Percentiles rank a stretch among this genome's conserved stretches.
phyloP scores from a whole-genome alignment of 1,140 invertebrate genomes.

The Trachelipus rathkii region DNA sequence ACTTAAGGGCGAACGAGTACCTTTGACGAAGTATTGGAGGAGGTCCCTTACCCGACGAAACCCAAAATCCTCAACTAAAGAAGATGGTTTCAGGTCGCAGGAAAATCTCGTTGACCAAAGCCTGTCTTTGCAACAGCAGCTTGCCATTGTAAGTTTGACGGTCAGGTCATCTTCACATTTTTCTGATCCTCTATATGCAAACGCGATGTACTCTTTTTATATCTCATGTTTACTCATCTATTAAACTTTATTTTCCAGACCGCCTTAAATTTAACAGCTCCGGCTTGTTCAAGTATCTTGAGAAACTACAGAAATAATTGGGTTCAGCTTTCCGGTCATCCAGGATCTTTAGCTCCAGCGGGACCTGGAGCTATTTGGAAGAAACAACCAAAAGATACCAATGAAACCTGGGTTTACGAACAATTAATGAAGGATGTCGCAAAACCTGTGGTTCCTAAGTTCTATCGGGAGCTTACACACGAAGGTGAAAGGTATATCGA shows the following conservation, averaged over 20 bases:
- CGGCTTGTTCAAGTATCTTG: constrained; percentile 79
- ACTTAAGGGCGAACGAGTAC: background rate
- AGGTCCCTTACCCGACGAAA: background rate
- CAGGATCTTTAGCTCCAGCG: constrained; percentile 85
- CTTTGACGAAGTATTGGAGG: background rate
- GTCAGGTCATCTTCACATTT: too few species aligned
- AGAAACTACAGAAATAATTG: constrained; percentile 65
- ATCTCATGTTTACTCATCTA: background rate
- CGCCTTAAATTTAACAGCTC: constrained; percentile 83
- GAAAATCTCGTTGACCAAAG: background rate
- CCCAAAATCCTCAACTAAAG: background rate
- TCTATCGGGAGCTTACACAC: constrained; percentile 79
- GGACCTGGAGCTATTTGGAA: constrained; percentile 92
- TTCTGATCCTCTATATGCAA: too few species aligned
- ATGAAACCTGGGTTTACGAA: constrained; percentile 69
- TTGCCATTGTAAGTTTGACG: background rate
- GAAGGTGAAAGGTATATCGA: constrained; percentile 84
- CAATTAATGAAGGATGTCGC: constrained; percentile 71
- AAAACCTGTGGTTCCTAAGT: constrained; percentile 74
- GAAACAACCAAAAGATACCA: constrained; percentile 59
- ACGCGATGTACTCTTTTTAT: too few species aligned
- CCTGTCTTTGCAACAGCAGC: background rate
- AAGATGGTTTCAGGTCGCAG: background rate
- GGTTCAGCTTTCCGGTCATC: constrained; percentile 88
- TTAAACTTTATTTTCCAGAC: constrained; percentile 59